Base-by-base conservation (phyloP, 2,888 invertebrate species). In the Hermaeophaga mercurialis region DNA sequence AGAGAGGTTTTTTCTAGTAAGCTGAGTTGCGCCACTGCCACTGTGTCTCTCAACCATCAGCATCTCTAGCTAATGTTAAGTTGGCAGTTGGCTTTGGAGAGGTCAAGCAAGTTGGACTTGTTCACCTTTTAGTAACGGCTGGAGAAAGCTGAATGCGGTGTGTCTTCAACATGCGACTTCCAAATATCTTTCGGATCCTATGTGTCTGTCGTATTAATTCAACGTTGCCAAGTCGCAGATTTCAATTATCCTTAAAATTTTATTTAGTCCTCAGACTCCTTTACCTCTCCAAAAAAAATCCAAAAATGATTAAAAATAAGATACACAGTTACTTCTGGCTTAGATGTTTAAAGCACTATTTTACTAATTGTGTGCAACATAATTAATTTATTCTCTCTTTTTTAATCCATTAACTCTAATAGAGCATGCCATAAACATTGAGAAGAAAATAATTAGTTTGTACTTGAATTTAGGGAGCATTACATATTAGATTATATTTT, bases 101-200 rank as follows among this genome's bases (percentile, higher is more conserved):
- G 70, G 71, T 71, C 71, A 71, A 69, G 66, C 66, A 61, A 70
- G 66, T 67, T 54, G 68, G 66, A 69, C 68, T 68, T 68, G 72
- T 70, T 72, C 70, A 69, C 70, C 72, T 70, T 72, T 72, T 66
- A 67, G 66, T 66, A 66, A 69, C 68, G 66, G 66, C 65, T 63
- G 69, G 71, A 72, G 72, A 71, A 72, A 71, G 72, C 72, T 70
- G 70, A 68, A 66, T 67, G 64, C 64, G 58, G 45, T 18, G 64
- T 65, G 63, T 66, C 62, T 65, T 64, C 64, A 43, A 57, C 62
- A 61, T 54, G 62, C 63, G 61, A 65, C 66, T 65, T 60, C 65
- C 64, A 66, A 64, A 66, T 62, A 45, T 61, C 55, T 53, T 49
- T 61, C 39, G 61, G 61, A 58, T 41, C 61, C 61, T 48, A 46